Evolutionary conservation across 2,888 invertebrate species (phyloP).

Genomic region (Synergus laeviventris): DNA sequence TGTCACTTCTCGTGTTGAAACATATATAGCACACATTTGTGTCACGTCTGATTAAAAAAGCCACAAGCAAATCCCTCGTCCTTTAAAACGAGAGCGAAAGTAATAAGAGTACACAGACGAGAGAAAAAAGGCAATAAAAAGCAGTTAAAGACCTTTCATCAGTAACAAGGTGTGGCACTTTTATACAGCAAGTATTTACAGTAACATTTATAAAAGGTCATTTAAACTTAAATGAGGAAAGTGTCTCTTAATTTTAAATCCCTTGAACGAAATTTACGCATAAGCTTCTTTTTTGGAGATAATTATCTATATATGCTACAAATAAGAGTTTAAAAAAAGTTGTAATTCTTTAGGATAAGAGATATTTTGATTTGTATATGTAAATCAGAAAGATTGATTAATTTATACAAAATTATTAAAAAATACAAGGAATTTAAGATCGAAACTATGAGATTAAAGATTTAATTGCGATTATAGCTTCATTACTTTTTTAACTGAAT

Average conservation of each 20-base stretch:
- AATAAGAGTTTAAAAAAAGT: too few species aligned
- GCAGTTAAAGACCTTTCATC: conserved; percentile 3
- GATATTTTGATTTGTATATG: too few species aligned
- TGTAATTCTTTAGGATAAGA: too few species aligned
- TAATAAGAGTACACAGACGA: not conserved
- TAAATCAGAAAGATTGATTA: too few species aligned
- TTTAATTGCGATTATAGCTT: too few species aligned
- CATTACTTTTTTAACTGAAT: too few species aligned
- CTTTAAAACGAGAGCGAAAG: not conserved
- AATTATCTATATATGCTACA: too few species aligned
- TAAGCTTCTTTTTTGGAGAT: not conserved
- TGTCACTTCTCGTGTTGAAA: not conserved
- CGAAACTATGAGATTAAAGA: too few species aligned
- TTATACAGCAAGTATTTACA: not conserved
- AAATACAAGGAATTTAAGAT: too few species aligned
- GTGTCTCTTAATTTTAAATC: not conserved
- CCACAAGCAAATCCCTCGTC: not conserved
- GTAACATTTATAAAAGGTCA: not conserved
- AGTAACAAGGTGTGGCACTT: not conserved
- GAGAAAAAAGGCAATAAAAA: not conserved
- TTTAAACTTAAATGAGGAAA: not conserved
- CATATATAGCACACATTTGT: not conserved
- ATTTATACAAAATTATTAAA: too few species aligned
- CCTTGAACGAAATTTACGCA: not conserved
- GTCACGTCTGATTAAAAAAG: conserved; percentile 1